These are phyloP conservation scores for Anaspis maculata DNA, from an alignment of 2,888 invertebrate species.

Conservation along the genomic window DNA sequence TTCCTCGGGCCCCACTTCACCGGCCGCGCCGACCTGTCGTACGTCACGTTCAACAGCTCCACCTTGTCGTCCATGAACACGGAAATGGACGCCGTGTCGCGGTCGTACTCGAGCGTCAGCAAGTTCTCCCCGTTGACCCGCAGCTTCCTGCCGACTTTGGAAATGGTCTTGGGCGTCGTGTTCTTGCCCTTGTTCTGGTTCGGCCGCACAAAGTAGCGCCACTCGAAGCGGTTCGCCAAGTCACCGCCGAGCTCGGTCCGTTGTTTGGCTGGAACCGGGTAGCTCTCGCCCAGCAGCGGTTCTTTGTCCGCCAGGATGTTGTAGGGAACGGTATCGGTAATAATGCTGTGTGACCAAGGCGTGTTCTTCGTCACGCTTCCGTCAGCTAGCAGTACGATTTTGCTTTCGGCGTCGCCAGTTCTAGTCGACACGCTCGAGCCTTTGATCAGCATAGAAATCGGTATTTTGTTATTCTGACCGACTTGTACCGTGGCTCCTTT, in stretches of 20 bases:
- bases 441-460: constrained; percentile 78
- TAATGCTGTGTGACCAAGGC: constrained; percentile 82
- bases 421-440: constrained; percentile 77
- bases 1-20: constrained; percentile 79
- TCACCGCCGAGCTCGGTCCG: constrained; percentile 85
- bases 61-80: constrained; percentile 83
- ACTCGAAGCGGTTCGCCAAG: constrained; percentile 87
- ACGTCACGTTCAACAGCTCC: constrained; percentile 77
- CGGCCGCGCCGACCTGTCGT: constrained; percentile 76
- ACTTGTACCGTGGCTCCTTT: constrained; percentile 85
- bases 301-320: constrained; percentile 82
- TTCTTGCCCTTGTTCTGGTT: constrained; percentile 56
- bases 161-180: constrained; percentile 54
- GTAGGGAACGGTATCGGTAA: constrained; percentile 87
- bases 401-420: constrained; percentile 73
- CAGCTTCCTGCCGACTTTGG: constrained; percentile 77
- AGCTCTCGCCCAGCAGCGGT: constrained; percentile 74
- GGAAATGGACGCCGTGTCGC: constrained; percentile 76
- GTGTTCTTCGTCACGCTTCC: constrained; percentile 73
- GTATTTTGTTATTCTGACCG: constrained; percentile 73
- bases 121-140: constrained; percentile 88
- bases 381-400: constrained; percentile 71
- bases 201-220: constrained; percentile 85
- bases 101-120: constrained; percentile 83
- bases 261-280: constrained; percentile 86